Evolutionary conservation across 2,113 vertebrate genomes (phyloP).

Genomic region (Dipodomys ordii): DNA sequence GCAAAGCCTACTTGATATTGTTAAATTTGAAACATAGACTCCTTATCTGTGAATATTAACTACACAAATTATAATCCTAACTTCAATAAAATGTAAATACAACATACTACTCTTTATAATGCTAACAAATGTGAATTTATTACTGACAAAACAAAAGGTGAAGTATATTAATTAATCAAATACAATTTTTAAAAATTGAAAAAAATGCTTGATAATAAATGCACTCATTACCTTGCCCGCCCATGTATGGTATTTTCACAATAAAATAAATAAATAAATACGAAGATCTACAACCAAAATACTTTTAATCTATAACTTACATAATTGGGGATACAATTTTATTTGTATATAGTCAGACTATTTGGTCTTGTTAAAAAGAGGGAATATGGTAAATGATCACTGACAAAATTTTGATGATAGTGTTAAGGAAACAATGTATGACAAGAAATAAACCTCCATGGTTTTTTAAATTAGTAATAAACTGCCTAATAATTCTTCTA

Average conservation of each 20-base stretch:
- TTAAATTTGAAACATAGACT: neutral
- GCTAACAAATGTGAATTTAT: neutral
- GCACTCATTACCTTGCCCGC: too few species aligned
- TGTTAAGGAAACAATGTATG: neutral
- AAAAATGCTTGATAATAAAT: neutral
- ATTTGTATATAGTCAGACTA: neutral
- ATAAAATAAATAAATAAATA: too few species aligned
- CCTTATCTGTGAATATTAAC: slow-evolving; percentile 1
- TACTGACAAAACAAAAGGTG: slow-evolving; percentile 78
- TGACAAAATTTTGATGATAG: accelerated
- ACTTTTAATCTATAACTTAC: neutral
- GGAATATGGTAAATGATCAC: neutral
- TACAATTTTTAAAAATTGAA: slow-evolving; percentile 63
- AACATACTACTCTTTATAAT: neutral
- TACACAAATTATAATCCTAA: neutral
- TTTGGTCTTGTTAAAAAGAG: neutral
- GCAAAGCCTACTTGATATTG: neutral
- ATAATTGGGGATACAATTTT: neutral
- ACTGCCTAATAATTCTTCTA: accelerated
- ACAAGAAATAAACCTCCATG: neutral
- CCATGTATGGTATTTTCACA: too few species aligned
- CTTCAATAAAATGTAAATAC: neutral
- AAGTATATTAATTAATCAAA: slow-evolving; percentile 78
- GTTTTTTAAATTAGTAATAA: neutral
- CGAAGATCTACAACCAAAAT: neutral